phyloP scores from a whole-genome alignment of 1,140 invertebrate genomes.

The Saccostrea cuccullata region DNA sequence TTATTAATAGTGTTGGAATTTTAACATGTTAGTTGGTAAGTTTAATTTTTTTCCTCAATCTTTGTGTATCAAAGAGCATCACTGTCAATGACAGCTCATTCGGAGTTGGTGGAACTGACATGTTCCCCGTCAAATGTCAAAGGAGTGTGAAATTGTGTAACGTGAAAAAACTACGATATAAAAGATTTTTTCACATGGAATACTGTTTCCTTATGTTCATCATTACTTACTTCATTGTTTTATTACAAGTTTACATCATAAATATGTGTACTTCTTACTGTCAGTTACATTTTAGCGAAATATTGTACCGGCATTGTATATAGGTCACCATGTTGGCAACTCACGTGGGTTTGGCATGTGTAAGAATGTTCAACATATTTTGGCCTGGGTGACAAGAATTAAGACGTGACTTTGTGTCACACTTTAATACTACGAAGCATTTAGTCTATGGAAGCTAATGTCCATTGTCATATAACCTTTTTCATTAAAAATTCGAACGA shows the following conservation, averaged over 20 bases:
- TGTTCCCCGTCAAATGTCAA: constrained; percentile 29
- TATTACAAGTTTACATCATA: background rate
- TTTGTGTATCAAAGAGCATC: background rate
- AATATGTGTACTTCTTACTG: constrained; percentile 16
- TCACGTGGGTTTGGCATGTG: constrained; percentile 36
- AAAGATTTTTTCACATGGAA: too few species aligned
- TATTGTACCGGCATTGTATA: constrained; percentile 31
- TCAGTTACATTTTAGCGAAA: background rate
- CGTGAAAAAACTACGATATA: background rate
- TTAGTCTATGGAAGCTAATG: background rate
- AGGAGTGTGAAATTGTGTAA: background rate
- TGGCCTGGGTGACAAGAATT: background rate
- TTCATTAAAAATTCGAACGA: background rate
- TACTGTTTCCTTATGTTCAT: background rate
- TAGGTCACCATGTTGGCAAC: constrained; percentile 42
- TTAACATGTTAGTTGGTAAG: constrained; percentile 3
- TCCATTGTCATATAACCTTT: constrained; percentile 2
- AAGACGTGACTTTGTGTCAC: background rate
- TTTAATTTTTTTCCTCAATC: background rate
- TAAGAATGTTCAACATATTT: background rate
- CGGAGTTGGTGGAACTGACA: background rate
- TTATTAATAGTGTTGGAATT: constrained; percentile 39
- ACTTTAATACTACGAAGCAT: background rate
- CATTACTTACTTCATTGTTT: background rate
- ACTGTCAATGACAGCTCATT: background rate